Evolutionary conservation across 2,113 vertebrate genomes (phyloP).

Genomic region (Tonatia bakeri): DNA sequence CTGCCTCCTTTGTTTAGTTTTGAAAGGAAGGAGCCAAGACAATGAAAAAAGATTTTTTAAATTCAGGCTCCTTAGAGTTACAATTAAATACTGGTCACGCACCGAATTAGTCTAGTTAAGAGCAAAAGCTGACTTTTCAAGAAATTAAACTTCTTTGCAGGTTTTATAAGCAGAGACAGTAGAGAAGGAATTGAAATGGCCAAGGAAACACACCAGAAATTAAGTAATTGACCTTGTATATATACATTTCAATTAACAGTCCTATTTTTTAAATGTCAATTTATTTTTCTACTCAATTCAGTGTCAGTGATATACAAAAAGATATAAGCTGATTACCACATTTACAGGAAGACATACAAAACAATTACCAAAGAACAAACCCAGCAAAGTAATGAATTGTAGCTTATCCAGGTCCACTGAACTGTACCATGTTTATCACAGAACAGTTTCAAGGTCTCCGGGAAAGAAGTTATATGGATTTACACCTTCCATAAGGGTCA

Average conservation of each 20-base stretch:
- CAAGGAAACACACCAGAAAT: conserved; percentile 2
- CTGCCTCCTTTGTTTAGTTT: conserved; percentile 28
- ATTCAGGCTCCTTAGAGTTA: background rate
- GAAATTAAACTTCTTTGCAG: background rate
- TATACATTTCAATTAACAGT: background rate
- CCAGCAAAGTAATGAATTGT: background rate
- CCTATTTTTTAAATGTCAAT: background rate
- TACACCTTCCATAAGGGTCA: background rate
- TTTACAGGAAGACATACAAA: conserved; percentile 49
- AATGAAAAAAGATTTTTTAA: background rate
- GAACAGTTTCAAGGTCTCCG: background rate
- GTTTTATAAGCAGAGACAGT: background rate
- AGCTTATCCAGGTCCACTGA: background rate
- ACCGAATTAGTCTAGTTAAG: background rate
- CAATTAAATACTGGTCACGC: background rate
- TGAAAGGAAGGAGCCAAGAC: background rate
- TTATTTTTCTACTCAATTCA: conserved; percentile 62
- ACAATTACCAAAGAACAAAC: background rate
- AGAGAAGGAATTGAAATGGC: background rate
- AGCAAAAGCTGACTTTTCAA: conserved; percentile 14
- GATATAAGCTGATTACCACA: conserved; percentile 52
- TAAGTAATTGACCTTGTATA: background rate
- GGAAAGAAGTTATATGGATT: background rate
- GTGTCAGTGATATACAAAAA: conserved; percentile 43
- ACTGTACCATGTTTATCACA: background rate